Evolutionary conservation across 2,113 vertebrate species (phyloP), one percentile per base, ranked within the genome.

Genomic region (Quiscalus mexicanus): DNA sequence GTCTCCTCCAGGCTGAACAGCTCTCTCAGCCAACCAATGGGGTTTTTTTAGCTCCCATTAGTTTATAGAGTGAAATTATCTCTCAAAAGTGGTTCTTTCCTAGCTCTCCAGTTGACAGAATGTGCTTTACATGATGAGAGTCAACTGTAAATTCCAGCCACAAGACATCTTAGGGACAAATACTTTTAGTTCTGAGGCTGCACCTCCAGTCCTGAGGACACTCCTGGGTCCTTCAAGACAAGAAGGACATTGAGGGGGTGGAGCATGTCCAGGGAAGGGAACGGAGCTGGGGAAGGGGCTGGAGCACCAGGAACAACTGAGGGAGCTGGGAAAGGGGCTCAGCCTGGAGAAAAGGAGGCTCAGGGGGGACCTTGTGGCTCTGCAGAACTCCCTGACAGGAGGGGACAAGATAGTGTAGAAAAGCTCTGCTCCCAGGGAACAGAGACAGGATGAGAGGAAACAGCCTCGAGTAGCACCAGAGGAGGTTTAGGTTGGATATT

Each of bases 391-490:
- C 53, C 52, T 81, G 68, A 16, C n/a, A 70, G 25, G 56, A 63
- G 30, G 5, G 47, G 10, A 1, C n/a, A n/a, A n/a, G n/a, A n/a
- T n/a, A n/a, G n/a, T n/a, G n/a, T n/a, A n/a, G n/a, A n/a, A n/a
- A n/a, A n/a, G n/a, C n/a, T 63, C 23, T 27, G 75, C 12, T 42
- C 23, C 23, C 30, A 21, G 58, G 35, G 27, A 44, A 58, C 35
- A 47, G 37, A 1, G 19, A 25, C 35, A 73, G 42, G 25, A n/a
- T 0, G 5, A 74, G n/a, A 60, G 7, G 12, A 4, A 60, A 47
- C 0, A 0, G 16, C 60, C n/a, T 53, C 2, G 1, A 30, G 13
- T 0, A 6, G 33, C 2, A 5, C 20, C 13, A 60, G 45, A 6
- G 5, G 11, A 89, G 28, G 9, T 15, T 52, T 2, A 67, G 28